Evolutionary conservation across 2,797 vertebrate species (phyloP), one percentile per base, ranked within the genome.

Genomic region (Luscinia megarhynchos): DNA sequence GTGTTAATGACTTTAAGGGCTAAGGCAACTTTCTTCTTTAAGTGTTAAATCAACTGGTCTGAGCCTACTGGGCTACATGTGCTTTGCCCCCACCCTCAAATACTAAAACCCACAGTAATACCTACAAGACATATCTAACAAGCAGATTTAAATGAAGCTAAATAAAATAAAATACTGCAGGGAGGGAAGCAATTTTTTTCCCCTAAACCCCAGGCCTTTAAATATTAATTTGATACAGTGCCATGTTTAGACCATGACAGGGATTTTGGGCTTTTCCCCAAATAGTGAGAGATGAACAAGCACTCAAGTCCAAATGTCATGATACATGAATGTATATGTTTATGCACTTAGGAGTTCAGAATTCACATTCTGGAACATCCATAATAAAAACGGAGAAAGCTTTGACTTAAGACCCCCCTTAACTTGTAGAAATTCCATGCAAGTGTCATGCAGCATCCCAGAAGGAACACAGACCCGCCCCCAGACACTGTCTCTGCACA

Each of bases 361-460:
- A 89, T 36, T 46, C 51, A 43, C 29, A 22, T 79, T 68, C 75
- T 81, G 76, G 86, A 95, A 93, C 32, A 75, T 6, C 38, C 30
- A 26, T 12, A 62, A 72, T 78, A 55, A 78, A 86, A 89, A 55
- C 45, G 55, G 21, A 58, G 38, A 75, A 4, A 69, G 21, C 21
- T 82, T 87, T 1, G 8, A 38, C 24, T 84, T 55, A 54, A 78
- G 61, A 81, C 48, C 12, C 11, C 9, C 48, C 29, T 38, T 30
- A 62, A 36, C 30, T 59, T 69, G 59, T 34, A 32, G 43, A 62
- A 85, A 51, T 26, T 69, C n/a, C 80, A 81, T 59, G 73, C 85
- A 95, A 76, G 32, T 59, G 46, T 88, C 93, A 91, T 86, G 93
- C 94, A 94, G 87, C 70, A 93, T 90, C 89, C 87, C 93, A 76